Evolutionary conservation across 2,888 invertebrate genomes (phyloP).

Genomic region (Microctonus brassicae): DNA sequence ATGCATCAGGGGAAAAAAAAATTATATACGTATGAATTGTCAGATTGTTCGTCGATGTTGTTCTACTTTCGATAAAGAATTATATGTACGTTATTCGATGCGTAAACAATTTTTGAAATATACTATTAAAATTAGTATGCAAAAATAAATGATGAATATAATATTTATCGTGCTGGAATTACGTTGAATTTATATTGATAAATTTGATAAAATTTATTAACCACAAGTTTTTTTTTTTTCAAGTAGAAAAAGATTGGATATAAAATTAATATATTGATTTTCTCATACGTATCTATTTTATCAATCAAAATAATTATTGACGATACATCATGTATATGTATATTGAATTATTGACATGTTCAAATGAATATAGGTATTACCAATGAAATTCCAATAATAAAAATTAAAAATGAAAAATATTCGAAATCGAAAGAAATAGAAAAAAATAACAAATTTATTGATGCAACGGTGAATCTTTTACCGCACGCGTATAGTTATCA

Average conservation of each 20-base stretch:
- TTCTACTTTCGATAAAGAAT: too few relatives aligned
- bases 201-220: conserved; percentile 18
- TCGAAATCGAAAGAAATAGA: not conserved
- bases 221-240: conserved; percentile 14
- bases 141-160: not conserved
- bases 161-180: not conserved
- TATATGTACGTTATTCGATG: too few relatives aligned
- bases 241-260: not conserved
- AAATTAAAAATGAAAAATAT: not conserved
- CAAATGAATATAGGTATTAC: not conserved
- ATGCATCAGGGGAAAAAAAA: too few relatives aligned
- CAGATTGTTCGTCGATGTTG: too few relatives aligned
- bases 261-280: not conserved
- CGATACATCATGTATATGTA: conserved; percentile 22
- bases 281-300: conserved; percentile 1
- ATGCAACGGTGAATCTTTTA: not conserved
- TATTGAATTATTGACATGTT: conserved; percentile 18
- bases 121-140: not conserved
- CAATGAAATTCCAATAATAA: not conserved
- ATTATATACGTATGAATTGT: too few relatives aligned
- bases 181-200: conserved; percentile 18
- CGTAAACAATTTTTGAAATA: not conserved
- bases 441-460: not conserved
- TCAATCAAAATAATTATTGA: conserved; percentile 15
- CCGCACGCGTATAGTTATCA: conserved; percentile 6